phyloP scores from a whole-genome alignment of 2,797 vertebrate species.

The Buceros bicornis region DNA sequence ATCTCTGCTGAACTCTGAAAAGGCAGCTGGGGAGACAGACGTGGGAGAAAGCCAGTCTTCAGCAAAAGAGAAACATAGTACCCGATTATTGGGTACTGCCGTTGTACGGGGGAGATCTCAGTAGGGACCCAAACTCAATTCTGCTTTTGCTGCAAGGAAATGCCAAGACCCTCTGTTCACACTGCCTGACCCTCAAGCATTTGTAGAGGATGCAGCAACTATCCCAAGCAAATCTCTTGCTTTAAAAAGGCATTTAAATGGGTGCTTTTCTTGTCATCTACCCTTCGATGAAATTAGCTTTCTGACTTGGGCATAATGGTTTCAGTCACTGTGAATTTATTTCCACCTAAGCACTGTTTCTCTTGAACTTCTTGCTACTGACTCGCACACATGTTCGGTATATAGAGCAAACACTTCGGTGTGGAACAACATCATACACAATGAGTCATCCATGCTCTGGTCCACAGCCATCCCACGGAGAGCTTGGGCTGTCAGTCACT shows the following conservation, averaged over 20 bases:
- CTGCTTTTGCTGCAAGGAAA: background rate
- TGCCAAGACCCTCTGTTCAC: background rate
- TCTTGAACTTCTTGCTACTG: constrained; percentile 64
- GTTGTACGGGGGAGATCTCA: background rate
- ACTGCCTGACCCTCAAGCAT: background rate
- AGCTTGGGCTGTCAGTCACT: constrained; percentile 68
- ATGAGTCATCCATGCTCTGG: constrained; percentile 70
- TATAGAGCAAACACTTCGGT: constrained; percentile 70
- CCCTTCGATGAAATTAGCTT: background rate
- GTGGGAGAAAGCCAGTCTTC: background rate
- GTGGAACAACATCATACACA: constrained; percentile 74
- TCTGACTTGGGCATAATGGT: background rate
- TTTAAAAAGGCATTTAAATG: background rate
- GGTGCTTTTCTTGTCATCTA: background rate
- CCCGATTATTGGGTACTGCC: background rate
- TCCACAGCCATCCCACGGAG: constrained; percentile 73
- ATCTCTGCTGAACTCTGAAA: background rate
- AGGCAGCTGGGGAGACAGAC: background rate
- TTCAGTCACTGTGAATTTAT: constrained; percentile 36
- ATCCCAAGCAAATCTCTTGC: background rate
- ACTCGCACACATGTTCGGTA: constrained; percentile 67
- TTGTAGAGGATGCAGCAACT: background rate
- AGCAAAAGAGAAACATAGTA: background rate
- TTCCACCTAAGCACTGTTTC: constrained; percentile 52
- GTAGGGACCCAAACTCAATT: background rate